Percentiles rank a stretch among this genome's conserved stretches.
phyloP scores from a whole-genome alignment of 2,797 vertebrate species.

The Acanthurus leucopareius region DNA sequence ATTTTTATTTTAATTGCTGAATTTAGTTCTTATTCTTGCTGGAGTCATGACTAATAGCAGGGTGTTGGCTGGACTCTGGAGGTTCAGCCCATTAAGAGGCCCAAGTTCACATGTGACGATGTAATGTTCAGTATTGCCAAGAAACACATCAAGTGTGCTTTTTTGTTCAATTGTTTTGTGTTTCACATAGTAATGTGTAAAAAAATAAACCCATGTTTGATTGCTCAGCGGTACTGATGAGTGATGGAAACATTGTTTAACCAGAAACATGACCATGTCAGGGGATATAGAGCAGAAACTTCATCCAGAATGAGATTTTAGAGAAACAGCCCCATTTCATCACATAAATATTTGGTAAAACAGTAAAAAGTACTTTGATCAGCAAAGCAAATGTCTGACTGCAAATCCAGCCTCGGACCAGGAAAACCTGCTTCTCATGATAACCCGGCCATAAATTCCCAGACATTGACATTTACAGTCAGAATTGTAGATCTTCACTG shows the following conservation, averaged over 20 bases:
- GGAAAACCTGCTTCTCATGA: conserved; percentile 36
- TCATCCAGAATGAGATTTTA: not conserved
- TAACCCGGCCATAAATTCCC: conserved; percentile 31
- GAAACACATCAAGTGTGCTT: conserved; percentile 8
- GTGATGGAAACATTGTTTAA: not conserved
- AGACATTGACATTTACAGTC: conserved; percentile 44
- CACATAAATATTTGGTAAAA: not conserved
- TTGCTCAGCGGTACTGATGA: not conserved
- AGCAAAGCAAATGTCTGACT: not conserved
- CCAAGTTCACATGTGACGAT: not conserved
- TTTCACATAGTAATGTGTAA: not conserved
- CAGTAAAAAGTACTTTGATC: not conserved
- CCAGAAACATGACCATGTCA: not conserved
- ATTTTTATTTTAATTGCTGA: not conserved
- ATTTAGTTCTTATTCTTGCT: not conserved
- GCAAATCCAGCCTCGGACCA: conserved; percentile 6
- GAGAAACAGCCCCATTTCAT: not conserved
- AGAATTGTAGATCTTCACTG: conserved; percentile 27
- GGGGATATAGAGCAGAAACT: not conserved
- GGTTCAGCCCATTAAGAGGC: not conserved
- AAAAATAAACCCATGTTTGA: not conserved
- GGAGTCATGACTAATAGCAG: conserved; percentile 7
- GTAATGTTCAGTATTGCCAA: not conserved
- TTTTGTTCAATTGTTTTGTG: not conserved
- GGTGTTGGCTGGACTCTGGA: not conserved